Base-by-base conservation (phyloP, 1,140 invertebrate genomes). In the Arion vulgaris region DNA sequence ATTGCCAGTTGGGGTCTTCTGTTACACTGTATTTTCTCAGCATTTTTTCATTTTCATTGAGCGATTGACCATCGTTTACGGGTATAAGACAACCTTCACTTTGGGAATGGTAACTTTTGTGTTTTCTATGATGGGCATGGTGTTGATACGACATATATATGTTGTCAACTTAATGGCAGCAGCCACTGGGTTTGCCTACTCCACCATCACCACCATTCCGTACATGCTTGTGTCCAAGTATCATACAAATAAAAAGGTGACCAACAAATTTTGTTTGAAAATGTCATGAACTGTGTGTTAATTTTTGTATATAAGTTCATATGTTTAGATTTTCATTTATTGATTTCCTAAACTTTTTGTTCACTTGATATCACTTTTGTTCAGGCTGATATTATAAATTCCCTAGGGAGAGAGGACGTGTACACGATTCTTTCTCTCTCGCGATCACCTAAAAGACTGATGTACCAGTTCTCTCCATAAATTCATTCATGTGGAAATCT, bases 1-100 rank as follows among this genome's bases (percentile, higher is more conserved):
- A 93, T 93, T 92, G 93, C 93, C 26, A 93, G 92, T 74, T 93
- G 92, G 92, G 93, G 93, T 2, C 89, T 94, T 53, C 86, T 94
- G 1, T 86, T 93, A 7, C 93, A 94, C 84, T 93, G 93, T 84
- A 88, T 93, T 28, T 91, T 91, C 41, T 92, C 93, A 57, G 92
- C 91, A 41, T 28, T 92, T n/a, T 93, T 92, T 87, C 39, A 86
- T 91, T 19, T 90, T 93, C 77, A 84, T 94, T 26, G 93, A 93
- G 85, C 87, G 87, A 51, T 81, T 94, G 32, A 88, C 92, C 0
- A 81, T 84, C 13, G 84, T 84, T 39, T 90, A 90, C 84, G 93
- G 93, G 38, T 88, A 90, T 41, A 87, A 87, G 23, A 83, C 80
- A 57, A 91, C 91, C 26, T 93, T 92, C 86, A 83, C 92, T 1